Conservation (phyloP, 1,140 invertebrate genomes). For the Apis cerana region DNA sequence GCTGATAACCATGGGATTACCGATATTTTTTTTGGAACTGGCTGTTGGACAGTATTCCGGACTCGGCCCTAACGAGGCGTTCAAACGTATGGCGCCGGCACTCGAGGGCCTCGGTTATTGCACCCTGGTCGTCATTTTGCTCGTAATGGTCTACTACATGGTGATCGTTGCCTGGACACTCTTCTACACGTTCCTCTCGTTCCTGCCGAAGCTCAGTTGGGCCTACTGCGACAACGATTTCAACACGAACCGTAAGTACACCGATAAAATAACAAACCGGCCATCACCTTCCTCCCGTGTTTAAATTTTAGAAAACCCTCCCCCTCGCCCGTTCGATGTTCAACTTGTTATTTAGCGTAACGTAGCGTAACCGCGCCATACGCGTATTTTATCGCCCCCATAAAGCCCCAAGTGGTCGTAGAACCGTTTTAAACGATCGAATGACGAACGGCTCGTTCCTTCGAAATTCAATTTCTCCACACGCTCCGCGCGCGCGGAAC, state of each 20-base stretch:
- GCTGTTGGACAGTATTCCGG: slow-evolving; percentile 85
- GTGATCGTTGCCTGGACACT: slow-evolving; percentile 90
- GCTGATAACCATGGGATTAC: slow-evolving; percentile 89
- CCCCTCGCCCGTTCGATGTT: not conserved
- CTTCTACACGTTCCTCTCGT: slow-evolving; percentile 88
- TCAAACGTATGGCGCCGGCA: slow-evolving; percentile 83
- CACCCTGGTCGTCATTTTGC: slow-evolving; percentile 87
- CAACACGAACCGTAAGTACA: slow-evolving; percentile 84
- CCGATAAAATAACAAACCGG: slow-evolving; percentile 3
- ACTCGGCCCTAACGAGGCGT: slow-evolving; percentile 83
- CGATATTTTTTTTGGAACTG: slow-evolving; percentile 88
- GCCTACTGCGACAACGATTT: slow-evolving; percentile 87
- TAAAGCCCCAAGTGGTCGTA: slow-evolving; percentile 29
- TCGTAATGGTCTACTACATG: slow-evolving; percentile 92
- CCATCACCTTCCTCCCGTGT: not conserved
- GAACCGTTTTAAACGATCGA: slow-evolving; percentile 36
- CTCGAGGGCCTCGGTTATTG: slow-evolving; percentile 86
- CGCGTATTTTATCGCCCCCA: slow-evolving; percentile 16
- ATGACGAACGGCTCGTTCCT: not conserved
- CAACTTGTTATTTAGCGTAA: slow-evolving; percentile 10
- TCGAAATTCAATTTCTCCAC: slow-evolving; percentile 31
- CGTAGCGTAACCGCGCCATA: not conserved
- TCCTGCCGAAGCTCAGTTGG: slow-evolving; percentile 87
- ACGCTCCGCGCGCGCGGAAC: not conserved
- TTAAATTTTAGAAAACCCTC: slow-evolving; percentile 15